Percentiles rank a stretch among this genome's conserved stretches.
Evolutionary conservation across 1,140 invertebrate species (phyloP).

Genomic region (Carposina sasakii): DNA sequence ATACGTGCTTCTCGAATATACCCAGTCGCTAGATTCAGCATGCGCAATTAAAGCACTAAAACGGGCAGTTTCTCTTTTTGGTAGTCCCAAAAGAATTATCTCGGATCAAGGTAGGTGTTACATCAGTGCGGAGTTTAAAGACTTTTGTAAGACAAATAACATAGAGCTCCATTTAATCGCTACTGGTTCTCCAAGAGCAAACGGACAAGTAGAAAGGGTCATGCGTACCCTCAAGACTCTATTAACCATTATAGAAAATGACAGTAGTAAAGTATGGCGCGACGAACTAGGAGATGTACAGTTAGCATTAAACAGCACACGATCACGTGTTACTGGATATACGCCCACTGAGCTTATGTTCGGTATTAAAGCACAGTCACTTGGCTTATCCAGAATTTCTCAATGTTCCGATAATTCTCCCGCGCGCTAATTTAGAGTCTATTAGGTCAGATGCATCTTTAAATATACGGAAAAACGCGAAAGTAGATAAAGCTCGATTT

Average conservation of each 20-base stretch:
- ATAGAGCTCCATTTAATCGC: conserved; percentile 38
- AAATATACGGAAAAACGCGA: conserved; percentile 23
- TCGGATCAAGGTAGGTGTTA: conserved; percentile 33
- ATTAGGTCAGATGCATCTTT: conserved; percentile 16
- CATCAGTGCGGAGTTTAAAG: conserved; percentile 23
- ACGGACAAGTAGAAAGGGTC: conserved; percentile 31
- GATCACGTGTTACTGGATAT: conserved; percentile 26
- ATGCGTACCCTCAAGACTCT: conserved; percentile 30
- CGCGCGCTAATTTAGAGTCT: conserved; percentile 17
- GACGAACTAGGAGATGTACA: conserved; percentile 30
- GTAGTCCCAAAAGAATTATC: conserved; percentile 34
- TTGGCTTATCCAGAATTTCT: conserved; percentile 22
- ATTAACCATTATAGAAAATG: conserved; percentile 25
- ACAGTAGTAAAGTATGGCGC: conserved; percentile 29
- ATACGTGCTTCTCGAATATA: conserved; percentile 26
- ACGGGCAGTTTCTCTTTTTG: conserved; percentile 29
- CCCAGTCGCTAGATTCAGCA: conserved; percentile 20
- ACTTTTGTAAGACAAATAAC: conserved; percentile 24
- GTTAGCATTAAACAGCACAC: conserved; percentile 31
- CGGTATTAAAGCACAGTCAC: conserved; percentile 21
- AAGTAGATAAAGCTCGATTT: conserved; percentile 16
- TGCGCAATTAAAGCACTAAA: conserved; percentile 25
- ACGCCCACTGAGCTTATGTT: conserved; percentile 31
- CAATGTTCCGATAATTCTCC: neutral
- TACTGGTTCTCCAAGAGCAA: conserved; percentile 31